Base-by-base conservation (phyloP, 1,140 invertebrate genomes). In the Pissodes strobi region DNA sequence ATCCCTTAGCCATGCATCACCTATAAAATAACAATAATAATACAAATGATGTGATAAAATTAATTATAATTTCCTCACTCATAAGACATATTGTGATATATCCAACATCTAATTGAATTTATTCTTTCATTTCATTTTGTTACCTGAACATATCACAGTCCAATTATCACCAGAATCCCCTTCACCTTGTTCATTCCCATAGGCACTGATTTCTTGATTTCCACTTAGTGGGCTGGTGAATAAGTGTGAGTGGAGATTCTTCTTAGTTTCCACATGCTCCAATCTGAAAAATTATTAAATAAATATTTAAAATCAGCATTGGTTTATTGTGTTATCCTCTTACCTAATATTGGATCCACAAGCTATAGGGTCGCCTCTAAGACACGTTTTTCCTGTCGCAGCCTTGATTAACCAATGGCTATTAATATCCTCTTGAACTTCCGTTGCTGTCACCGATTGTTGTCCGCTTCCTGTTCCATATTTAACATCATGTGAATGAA, bases 401-500 rank as follows among this genome's bases (percentile, higher is more conserved):
- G 86, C 87, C 79, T 90, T 90, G 1, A 99, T 82, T 13, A 90
- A 81, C 97, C 97, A 99, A 79, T 99, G 94, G 64, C 95, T 98
- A 79, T 99, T 99, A 37, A 94, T 89, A 82, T 99, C 97, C 80
- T 98, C 96, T 69, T 93, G 87, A 1, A 88, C 78, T 68, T 94
- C 89, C 2, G 91, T 92, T 1, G 89, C 98, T 5, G 98, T 99
- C 1, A 99, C 95, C 1, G 95, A 98, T 81, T 99, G 98, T 77
- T 99, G 98, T 0, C 97, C 95, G 76, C 94, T 98, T 1, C 98
- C 98, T 15, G 93, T 94, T 0, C 97, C 97, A 81, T 99, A 99
- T 79, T 99, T 99, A 0, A 99, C 93, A 82, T 99, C 97, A 79
- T 99, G 98, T 0, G 96, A 98, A 80, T 99, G 97, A 43, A 99